Evolutionary conservation across 2,888 invertebrate species (phyloP).

Genomic region (Campoplex capitator): DNA sequence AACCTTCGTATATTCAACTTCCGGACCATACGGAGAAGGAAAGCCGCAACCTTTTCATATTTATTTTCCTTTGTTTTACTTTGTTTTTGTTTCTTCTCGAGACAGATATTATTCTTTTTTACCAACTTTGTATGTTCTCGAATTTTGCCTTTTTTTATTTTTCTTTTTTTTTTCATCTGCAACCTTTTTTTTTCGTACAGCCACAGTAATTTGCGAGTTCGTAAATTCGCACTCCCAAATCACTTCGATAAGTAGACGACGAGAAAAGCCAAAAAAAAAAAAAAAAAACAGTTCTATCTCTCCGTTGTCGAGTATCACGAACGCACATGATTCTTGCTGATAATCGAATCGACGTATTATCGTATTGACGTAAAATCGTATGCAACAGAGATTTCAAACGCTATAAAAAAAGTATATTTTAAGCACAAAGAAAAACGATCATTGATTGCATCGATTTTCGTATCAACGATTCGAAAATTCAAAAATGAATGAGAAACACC

Average conservation of each 20-base stretch:
- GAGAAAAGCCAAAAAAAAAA: neutral
- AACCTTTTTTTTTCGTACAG: neutral
- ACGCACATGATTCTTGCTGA: neutral
- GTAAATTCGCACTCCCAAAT: neutral
- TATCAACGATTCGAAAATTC: neutral
- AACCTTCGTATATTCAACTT: slow-evolving; percentile 47
- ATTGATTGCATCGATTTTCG: no score
- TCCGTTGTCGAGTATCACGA: neutral
- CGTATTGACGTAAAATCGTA: slow-evolving; percentile 29
- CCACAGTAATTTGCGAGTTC: neutral
- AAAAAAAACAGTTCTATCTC: neutral
- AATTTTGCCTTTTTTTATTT: neutral
- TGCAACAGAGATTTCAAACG: no score
- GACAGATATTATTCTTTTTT: neutral
- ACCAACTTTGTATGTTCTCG: neutral
- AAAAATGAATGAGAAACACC: neutral
- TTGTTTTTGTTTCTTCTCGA: slow-evolving; percentile 27
- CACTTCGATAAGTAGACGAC: slow-evolving; percentile 5
- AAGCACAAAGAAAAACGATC: no score
- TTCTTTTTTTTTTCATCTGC: neutral
- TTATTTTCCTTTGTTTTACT: slow-evolving; percentile 7
- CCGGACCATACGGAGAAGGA: slow-evolving; percentile 50
- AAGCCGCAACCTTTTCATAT: slow-evolving; percentile 46
- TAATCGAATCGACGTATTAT: slow-evolving; percentile 2
- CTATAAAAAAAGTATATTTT: no score